phyloP scores from a whole-genome alignment of 2,113 vertebrate genomes.

The Dipodomys ordii region DNA sequence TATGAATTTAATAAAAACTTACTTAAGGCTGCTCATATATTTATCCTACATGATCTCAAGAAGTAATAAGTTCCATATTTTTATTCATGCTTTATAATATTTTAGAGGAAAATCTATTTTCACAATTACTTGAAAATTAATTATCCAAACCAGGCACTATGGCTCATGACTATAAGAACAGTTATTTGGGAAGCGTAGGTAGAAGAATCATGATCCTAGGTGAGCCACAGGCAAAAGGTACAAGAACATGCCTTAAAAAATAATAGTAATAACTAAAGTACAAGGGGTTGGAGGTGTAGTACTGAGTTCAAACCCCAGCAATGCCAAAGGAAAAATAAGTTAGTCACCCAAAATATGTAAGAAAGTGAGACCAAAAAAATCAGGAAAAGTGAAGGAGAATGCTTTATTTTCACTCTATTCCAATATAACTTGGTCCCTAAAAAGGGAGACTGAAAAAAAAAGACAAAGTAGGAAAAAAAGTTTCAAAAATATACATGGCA shows the following conservation, averaged over 20 bases:
- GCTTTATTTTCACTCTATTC: not conserved
- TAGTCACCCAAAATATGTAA: not conserved
- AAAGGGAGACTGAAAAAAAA: not conserved
- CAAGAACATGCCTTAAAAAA: too few relatives aligned
- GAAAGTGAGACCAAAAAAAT: not conserved
- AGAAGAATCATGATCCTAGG: too few relatives aligned
- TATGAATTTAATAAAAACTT: conserved; percentile 28
- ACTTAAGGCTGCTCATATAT: not conserved
- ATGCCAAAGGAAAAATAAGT: too few relatives aligned
- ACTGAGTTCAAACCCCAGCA: too few relatives aligned
- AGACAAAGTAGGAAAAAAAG: not conserved
- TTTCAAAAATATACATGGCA: not conserved
- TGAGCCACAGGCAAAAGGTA: too few relatives aligned
- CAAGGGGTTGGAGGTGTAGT: too few relatives aligned
- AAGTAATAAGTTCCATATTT: conserved; percentile 5
- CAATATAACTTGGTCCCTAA: not conserved
- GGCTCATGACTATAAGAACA: too few relatives aligned
- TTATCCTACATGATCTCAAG: not conserved
- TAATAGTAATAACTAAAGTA: too few relatives aligned
- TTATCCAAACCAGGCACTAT: too few relatives aligned
- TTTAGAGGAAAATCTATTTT: not conserved
- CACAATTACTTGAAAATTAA: conserved; percentile 5
- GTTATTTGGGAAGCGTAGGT: too few relatives aligned
- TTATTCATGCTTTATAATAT: not conserved
- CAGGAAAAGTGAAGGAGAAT: not conserved